Evolutionary conservation across 2,113 vertebrate species (phyloP), one percentile per base, ranked within the genome.

Genomic region (Empidonax traillii): DNA sequence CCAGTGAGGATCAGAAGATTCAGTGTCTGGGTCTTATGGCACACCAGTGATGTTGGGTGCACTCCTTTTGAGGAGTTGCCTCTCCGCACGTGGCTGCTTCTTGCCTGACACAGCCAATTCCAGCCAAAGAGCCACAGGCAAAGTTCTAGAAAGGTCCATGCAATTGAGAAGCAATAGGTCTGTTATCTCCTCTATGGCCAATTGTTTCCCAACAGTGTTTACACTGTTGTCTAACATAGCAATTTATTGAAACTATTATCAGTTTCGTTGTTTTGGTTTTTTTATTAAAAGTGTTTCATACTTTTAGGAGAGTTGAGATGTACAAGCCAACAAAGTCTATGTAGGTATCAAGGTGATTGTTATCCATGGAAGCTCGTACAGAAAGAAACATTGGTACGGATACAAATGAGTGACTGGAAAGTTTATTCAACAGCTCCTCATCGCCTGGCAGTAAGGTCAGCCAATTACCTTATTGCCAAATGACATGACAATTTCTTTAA

Each of bases 1-100:
- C 25, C 2, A 1, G 14, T 52, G 76, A 91, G 55, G 43, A 73
- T 46, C 27, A 85, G 25, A 59, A 89, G 51, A 41, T 24, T 41
- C 39, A 41, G 27, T 1, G 14, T 12, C 14, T 58, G 55, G 62
- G n/a, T 39, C n/a, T 58, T n/a, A 44, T 0, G 0, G 55, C n/a
- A 28, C 9, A 6, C 22, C 14, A 25, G 55, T 13, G 17, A 27
- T 19, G 16, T 16, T 62, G 41, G 44, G n/a, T 22, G 28, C 10
- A 6, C 30, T 55, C 33, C 28, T 75, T 20, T 47, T 31, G 61
- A 85, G 51, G 22, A 79, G 22, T 1, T 75, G 31, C 43, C 22
- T 72, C 52, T 61, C 49, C 55, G n/a, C 18, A n/a, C 23, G 4
- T 5, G 1, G 37, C 66, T 85, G 75, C 43, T 49, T 14, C 4